phyloP scores from a whole-genome alignment of 2,888 invertebrate species.

The Eledona agricola region DNA sequence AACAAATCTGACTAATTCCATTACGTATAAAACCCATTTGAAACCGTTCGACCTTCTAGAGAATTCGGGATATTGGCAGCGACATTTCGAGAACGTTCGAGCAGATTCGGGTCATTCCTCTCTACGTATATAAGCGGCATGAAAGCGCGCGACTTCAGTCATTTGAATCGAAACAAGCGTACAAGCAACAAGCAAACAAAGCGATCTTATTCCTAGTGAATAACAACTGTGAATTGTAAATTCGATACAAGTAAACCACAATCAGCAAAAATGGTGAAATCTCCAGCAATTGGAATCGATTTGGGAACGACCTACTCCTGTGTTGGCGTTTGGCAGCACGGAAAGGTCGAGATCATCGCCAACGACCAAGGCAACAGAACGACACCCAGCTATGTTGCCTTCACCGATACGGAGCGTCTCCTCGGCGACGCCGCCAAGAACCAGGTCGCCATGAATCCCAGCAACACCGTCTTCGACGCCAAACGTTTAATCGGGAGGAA shows the following conservation, averaged over 20 bases:
- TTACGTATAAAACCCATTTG: too few species aligned
- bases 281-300: conserved; percentile 77
- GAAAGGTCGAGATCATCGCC: conserved; percentile 78
- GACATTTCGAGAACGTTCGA: conserved; percentile 20
- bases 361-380: conserved; percentile 81
- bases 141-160: conserved; percentile 7
- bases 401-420: conserved; percentile 73
- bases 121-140: conserved; percentile 17
- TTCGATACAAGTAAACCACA: conserved; percentile 1
- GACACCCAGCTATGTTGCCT: conserved; percentile 82
- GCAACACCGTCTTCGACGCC: conserved; percentile 74
- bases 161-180: conserved; percentile 17
- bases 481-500: conserved; percentile 84
- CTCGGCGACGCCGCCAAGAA: conserved; percentile 78
- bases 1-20: too few species aligned
- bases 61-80: background rate
- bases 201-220: conserved; percentile 15
- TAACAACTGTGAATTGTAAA: conserved; percentile 14
- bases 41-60: background rate
- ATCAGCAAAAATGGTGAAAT: conserved; percentile 31
- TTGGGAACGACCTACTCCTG: conserved; percentile 89
- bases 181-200: conserved; percentile 2
- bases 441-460: conserved; percentile 72
- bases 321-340: conserved; percentile 85
- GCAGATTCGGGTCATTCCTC: conserved; percentile 10